phyloP scores from a whole-genome alignment of 2,113 vertebrate genomes.

The Meriones unguiculatus region DNA sequence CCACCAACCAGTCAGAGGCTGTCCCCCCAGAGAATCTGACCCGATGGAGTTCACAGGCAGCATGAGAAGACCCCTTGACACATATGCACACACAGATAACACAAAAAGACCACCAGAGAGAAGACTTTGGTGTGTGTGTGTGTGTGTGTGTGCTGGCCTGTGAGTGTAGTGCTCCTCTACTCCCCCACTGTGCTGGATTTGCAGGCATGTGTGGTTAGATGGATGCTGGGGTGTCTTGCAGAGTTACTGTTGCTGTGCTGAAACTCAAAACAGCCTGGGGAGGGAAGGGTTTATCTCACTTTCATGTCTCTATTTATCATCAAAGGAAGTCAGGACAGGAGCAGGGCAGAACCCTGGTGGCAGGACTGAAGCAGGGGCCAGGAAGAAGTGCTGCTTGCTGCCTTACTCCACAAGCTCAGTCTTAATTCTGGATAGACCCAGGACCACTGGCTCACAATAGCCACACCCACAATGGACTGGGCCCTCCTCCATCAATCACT shows the following conservation, averaged over 20 bases:
- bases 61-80: background rate
- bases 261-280: too few relatives aligned
- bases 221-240: background rate
- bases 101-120: background rate
- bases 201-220: background rate
- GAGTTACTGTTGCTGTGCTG: background rate
- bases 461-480: background rate
- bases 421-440: too few relatives aligned
- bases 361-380: too few relatives aligned
- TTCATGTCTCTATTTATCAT: too few relatives aligned
- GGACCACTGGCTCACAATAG: background rate
- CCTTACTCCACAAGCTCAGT: too few relatives aligned
- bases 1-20: background rate
- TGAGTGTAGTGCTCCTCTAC: background rate
- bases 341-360: too few relatives aligned
- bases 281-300: too few relatives aligned
- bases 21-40: background rate
- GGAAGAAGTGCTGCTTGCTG: too few relatives aligned
- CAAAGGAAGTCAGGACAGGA: too few relatives aligned
- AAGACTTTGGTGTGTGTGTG: background rate
- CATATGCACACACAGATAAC: background rate
- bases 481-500: background rate
- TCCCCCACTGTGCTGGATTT: background rate
- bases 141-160: background rate
- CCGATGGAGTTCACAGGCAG: too few relatives aligned